Percentiles rank a stretch among this genome's conserved stretches.
These are phyloP conservation scores for Tetraodon nigroviridis DNA, from an alignment of 2,113 vertebrate genomes.

Conservation along the genomic window DNA sequence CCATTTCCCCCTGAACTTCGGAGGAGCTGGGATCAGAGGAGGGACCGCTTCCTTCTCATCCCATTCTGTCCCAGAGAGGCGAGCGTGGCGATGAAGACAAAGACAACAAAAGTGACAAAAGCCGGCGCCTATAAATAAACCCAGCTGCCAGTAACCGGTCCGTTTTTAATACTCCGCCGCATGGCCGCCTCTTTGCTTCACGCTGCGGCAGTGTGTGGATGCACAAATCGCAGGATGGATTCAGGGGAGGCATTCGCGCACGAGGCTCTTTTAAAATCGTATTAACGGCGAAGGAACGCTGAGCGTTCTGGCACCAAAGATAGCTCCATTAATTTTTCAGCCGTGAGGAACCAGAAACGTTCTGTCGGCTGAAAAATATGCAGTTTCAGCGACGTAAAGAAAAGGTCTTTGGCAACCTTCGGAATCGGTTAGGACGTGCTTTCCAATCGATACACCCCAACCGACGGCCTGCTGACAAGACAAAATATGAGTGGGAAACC, in stretches of 20 bases:
- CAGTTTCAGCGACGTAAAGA: no score
- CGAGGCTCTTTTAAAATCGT: slow-evolving; percentile 15
- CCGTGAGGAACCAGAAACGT: background rate
- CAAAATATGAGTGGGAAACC: background rate
- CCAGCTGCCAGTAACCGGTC: slow-evolving; percentile 8
- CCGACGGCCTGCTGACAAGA: background rate
- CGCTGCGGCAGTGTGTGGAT: background rate
- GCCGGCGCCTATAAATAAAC: slow-evolving; percentile 13
- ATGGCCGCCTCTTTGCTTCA: slow-evolving; percentile 6
- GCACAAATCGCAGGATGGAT: slow-evolving; percentile 17
- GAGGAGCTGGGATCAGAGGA: no score
- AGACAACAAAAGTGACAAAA: background rate
- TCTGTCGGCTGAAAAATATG: no score
- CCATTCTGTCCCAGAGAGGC: background rate
- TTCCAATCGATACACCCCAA: no score
- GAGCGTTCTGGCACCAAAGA: slow-evolving; percentile 1
- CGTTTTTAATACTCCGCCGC: slow-evolving; percentile 6
- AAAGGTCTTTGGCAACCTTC: no score
- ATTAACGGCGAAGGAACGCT: slow-evolving; percentile 7
- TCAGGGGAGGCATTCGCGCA: background rate
- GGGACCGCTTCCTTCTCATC: no score
- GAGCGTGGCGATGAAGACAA: background rate
- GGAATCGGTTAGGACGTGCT: no score
- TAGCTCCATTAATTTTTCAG: slow-evolving; percentile 21
- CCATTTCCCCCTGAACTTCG: no score